Evolutionary conservation across 2,797 vertebrate species (phyloP), one percentile per base, ranked within the genome.

Genomic region (Pagetopsis macropterus): DNA sequence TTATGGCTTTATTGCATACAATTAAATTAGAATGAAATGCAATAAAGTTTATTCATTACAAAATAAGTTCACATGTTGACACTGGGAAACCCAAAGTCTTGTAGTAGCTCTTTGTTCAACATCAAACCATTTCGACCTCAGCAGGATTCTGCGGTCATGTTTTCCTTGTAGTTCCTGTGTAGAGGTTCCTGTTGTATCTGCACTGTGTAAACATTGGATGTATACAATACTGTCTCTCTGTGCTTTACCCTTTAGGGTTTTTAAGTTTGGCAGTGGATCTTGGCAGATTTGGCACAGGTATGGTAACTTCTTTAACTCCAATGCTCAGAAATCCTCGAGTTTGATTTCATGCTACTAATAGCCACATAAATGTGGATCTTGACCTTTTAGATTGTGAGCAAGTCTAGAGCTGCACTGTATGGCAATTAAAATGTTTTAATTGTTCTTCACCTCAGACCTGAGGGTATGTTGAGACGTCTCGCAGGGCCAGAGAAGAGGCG

Each of bases 401-500:
- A 58, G 12, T 52, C 40, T 43, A 10, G 15, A 59, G 13, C 31
- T 27, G 9, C 59, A 40, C 27, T 65, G 11, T 3, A 0, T 56
- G 17, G 51, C 41, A 33, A 4, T 83, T 27, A 71, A 49, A 51
- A 13, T 70, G 55, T 56, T 40, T 1, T 6, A 43, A 52, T 72
- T 73, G 56, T 76, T 76, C 27, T 67, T 52, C 23, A n/a, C 27
- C 6, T 41, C 67, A 94, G 93, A 79, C 78, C 88, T 93, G 90
- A 96, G 96, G 97, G 96, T 92, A 96, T 96, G 97, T 95, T 96
- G 96, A 97, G 89, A 91, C 94, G 87, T 92, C 91, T 85, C 88
- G 90, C 90, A 72, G 70, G 88, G 75, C 93, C 92, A 94, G 91
- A 94, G 94, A 92, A 92, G 95, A 93, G 94, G 94, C 80, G 91